Conservation (phyloP, 2,888 invertebrate genomes). For the Synanthedon andrenaeformis region DNA sequence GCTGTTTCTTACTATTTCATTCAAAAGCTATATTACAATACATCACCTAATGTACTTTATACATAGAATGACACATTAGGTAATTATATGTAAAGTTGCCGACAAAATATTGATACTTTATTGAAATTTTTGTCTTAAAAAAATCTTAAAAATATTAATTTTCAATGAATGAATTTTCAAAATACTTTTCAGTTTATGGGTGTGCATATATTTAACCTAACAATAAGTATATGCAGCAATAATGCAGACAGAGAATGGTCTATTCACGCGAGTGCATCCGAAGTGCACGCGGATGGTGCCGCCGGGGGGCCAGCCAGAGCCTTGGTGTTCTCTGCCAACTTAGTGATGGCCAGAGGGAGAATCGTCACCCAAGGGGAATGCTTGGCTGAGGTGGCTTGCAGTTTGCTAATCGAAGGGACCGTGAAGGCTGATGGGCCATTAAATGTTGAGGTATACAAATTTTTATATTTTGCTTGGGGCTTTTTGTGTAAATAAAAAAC, state of each 20-base stretch:
- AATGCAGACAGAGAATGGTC: constrained; percentile 75
- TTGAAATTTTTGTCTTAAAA: no score
- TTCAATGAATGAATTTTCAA: no score
- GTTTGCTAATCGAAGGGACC: constrained; percentile 80
- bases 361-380: constrained; percentile 68
- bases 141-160: no score
- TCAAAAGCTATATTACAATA: no score
- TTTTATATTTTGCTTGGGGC: background rate
- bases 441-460: constrained; percentile 80
- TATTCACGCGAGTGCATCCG: constrained; percentile 78
- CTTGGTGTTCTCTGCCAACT: constrained; percentile 78
- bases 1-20: no score
- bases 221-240: constrained; percentile 39
- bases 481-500: background rate
- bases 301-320: constrained; percentile 76
- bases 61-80: no score
- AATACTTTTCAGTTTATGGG: constrained; percentile 79
- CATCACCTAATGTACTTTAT: no score
- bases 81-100: no score
- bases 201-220: constrained; percentile 82
- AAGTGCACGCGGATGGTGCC: constrained; percentile 78
- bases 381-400: constrained; percentile 79
- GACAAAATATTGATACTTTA: no score
- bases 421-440: constrained; percentile 85
- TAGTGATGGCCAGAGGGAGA: constrained; percentile 75